phyloP scores from a whole-genome alignment of 2,888 invertebrate genomes.

The Aelia acuminata region DNA sequence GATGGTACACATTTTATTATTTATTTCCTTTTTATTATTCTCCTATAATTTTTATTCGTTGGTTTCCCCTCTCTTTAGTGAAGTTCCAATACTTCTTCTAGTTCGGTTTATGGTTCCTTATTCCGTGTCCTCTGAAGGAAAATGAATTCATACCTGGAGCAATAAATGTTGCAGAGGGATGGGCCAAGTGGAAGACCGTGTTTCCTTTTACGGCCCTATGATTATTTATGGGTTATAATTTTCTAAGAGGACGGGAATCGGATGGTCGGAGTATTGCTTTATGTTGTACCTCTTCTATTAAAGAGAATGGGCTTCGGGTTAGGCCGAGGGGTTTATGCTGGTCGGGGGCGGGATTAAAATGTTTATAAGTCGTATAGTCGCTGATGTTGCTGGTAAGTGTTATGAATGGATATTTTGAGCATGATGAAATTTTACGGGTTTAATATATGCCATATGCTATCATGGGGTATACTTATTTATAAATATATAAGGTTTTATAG shows the following conservation, averaged over 20 bases:
- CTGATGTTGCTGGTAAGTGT: background rate
- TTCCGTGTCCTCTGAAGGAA: background rate
- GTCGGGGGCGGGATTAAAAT: background rate
- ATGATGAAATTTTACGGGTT: background rate
- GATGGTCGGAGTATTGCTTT: background rate
- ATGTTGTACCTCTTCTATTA: background rate
- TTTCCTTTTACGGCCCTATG: conserved; percentile 22
- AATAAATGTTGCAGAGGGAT: background rate
- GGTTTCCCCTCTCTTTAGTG: background rate
- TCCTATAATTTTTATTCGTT: background rate
- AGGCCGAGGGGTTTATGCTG: background rate
- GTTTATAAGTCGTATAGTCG: background rate
- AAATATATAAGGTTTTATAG: no score
- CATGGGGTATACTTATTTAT: no score
- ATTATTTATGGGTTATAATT: conserved; percentile 10
- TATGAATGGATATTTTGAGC: background rate
- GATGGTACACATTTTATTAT: no score
- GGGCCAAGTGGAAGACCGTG: background rate
- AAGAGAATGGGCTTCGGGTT: background rate
- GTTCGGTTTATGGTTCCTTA: background rate
- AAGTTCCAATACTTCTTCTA: background rate
- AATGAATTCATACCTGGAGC: conserved; percentile 12
- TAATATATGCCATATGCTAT: no score
- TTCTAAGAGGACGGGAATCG: background rate
- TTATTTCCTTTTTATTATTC: background rate